A percentile compares a stretch with the other conserved stretches of the same genome.
These are phyloP conservation scores for Chrysolina oricalcia DNA, from an alignment of 2,888 invertebrate genomes.

Conservation along the genomic window DNA sequence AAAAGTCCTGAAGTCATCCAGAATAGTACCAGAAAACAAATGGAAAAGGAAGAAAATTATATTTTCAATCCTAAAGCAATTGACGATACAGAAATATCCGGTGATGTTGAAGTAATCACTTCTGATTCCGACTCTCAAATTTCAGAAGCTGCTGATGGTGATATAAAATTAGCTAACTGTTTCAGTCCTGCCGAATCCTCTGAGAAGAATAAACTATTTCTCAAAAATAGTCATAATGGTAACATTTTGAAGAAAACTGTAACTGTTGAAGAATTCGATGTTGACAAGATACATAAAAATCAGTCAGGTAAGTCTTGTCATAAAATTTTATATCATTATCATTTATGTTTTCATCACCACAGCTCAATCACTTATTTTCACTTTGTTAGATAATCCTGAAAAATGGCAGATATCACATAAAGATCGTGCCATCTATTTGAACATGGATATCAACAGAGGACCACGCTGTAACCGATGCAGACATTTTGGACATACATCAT, in stretches of 20 bases:
- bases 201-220: background rate
- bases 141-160: slow-evolving; percentile 46
- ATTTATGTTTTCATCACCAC: background rate
- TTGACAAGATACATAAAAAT: slow-evolving; percentile 74
- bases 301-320: slow-evolving; percentile 77
- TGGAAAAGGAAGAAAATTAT: slow-evolving; percentile 1
- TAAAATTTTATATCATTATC: background rate
- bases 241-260: background rate
- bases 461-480: slow-evolving; percentile 79
- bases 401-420: slow-evolving; percentile 73
- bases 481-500: slow-evolving; percentile 77
- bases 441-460: slow-evolving; percentile 49
- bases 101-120: slow-evolving; percentile 25
- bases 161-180: slow-evolving; percentile 55
- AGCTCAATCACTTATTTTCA: background rate
- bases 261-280: slow-evolving; percentile 70
- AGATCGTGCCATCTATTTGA: slow-evolving; percentile 52
- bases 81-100: slow-evolving; percentile 34
- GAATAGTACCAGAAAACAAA: background rate
- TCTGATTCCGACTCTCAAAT: slow-evolving; percentile 48
- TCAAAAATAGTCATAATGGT: background rate
- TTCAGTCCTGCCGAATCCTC: background rate
- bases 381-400: slow-evolving; percentile 73
- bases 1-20: background rate
- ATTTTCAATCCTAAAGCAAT: slow-evolving; percentile 27